phyloP scores from a whole-genome alignment of 2,113 vertebrate species.

The Copsychus sechellarum region DNA sequence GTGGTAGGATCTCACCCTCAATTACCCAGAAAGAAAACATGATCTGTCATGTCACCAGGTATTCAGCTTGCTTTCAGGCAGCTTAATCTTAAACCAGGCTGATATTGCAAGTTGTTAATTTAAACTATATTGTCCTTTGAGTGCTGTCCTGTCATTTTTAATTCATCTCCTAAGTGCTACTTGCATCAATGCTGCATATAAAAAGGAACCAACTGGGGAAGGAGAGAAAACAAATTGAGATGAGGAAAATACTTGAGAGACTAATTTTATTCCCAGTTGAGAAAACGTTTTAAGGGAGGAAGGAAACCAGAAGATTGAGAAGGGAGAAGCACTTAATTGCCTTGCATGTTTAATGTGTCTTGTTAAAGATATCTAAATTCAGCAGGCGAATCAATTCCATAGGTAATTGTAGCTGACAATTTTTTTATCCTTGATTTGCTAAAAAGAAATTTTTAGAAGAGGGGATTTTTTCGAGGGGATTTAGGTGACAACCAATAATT shows the following conservation, averaged over 20 bases:
- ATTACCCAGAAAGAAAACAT: background rate
- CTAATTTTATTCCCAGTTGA: constrained; percentile 18
- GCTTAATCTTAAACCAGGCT: background rate
- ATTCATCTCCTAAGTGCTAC: background rate
- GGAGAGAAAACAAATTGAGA: constrained; percentile 1
- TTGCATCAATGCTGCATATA: background rate
- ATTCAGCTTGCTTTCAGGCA: background rate
- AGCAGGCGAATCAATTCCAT: background rate
- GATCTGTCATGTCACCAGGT: background rate
- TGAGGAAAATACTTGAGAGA: constrained; percentile 14
- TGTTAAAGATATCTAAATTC: constrained; percentile 17
- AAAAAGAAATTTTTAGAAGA: background rate
- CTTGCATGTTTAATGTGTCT: background rate
- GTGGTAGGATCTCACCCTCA: background rate
- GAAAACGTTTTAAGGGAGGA: background rate
- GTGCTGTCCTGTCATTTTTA: constrained; percentile 33
- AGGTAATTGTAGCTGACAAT: background rate
- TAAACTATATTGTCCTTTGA: constrained; percentile 38
- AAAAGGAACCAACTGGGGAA: background rate
- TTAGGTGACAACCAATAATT: background rate
- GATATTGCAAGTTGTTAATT: constrained; percentile 25
- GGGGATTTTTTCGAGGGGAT: background rate
- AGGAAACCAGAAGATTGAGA: constrained; percentile 11
- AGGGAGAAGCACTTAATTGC: constrained; percentile 25
- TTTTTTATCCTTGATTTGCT: background rate